Conservation (phyloP, 2,113 vertebrate genomes). For the Carettochelys insculpta region DNA sequence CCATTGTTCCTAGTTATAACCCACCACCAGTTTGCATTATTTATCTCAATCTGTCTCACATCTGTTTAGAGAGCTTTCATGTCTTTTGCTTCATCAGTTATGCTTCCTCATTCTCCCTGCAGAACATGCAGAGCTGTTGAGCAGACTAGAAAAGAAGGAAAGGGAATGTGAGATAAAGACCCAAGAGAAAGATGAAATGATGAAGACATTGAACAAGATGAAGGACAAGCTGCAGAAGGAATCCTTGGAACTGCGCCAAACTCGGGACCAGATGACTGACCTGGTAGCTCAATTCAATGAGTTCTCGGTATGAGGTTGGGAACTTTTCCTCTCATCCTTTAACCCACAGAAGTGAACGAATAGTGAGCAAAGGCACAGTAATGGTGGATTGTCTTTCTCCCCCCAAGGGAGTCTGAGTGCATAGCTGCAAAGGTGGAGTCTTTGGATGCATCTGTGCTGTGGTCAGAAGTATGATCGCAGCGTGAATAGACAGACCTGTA, state of each 20-base stretch:
- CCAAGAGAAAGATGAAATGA: constrained; percentile 97
- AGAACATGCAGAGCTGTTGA: constrained; percentile 92
- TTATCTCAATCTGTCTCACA: constrained; percentile 5
- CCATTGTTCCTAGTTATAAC: not conserved
- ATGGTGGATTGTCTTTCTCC: not conserved
- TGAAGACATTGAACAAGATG: constrained; percentile 99
- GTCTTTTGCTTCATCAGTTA: constrained; percentile 19
- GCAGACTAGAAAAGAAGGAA: constrained; percentile 91
- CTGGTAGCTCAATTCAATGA: constrained; percentile 89
- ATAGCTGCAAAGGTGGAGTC: not conserved
- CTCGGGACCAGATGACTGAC: constrained; percentile 90
- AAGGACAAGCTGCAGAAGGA: constrained; percentile 97
- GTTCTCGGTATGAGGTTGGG: constrained; percentile 79
- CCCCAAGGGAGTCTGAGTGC: not conserved
- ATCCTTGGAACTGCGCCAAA: constrained; percentile 90
- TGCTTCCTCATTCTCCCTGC: not conserved
- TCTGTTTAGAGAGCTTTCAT: not conserved
- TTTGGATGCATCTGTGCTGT: not conserved
- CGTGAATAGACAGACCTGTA: not conserved
- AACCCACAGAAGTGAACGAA: constrained; percentile 19
- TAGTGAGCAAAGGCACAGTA: not conserved
- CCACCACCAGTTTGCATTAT: constrained; percentile 3
- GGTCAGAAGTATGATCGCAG: not conserved
- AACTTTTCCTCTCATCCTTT: not conserved
- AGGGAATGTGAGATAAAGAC: constrained; percentile 96